Percentiles rank a stretch among this genome's conserved stretches.
Evolutionary conservation across 2,797 vertebrate genomes (phyloP).

Genomic region (Coregonus sp.): DNA sequence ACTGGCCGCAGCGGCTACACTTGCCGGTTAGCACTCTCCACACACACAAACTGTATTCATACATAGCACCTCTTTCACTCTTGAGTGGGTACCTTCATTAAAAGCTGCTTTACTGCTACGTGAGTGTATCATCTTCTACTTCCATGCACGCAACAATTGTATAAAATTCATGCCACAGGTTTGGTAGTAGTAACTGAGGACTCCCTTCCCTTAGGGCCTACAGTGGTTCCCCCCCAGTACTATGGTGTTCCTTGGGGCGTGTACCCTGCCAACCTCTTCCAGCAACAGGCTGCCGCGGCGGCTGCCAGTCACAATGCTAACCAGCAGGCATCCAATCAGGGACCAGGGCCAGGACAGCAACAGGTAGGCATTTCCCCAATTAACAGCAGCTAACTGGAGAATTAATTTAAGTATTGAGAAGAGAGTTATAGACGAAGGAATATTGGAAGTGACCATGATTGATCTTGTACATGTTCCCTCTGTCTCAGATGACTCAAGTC

Average conservation of each 20-base stretch:
- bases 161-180: neutral
- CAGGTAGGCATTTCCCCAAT: constrained; percentile 74
- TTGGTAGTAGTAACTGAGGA: neutral
- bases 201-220: constrained; percentile 79
- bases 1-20: constrained; percentile 91
- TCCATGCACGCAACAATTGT: neutral
- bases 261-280: constrained; percentile 97
- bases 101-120: neutral
- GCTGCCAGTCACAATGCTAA: constrained; percentile 89
- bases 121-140: neutral
- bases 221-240: constrained; percentile 97
- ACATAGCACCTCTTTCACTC: neutral
- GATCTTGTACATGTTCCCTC: neutral
- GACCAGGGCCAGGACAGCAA: constrained; percentile 82
- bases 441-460: neutral
- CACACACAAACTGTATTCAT: neutral
- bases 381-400: neutral
- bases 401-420: neutral
- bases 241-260: constrained; percentile 98
- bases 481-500: neutral
- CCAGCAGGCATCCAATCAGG: constrained; percentile 93
- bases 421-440: neutral
- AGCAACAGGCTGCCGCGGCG: constrained; percentile 86
- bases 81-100: neutral
- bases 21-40: constrained; percentile 81